Base-by-base conservation (phyloP, 2,888 invertebrate species). In the Tuta absoluta region DNA sequence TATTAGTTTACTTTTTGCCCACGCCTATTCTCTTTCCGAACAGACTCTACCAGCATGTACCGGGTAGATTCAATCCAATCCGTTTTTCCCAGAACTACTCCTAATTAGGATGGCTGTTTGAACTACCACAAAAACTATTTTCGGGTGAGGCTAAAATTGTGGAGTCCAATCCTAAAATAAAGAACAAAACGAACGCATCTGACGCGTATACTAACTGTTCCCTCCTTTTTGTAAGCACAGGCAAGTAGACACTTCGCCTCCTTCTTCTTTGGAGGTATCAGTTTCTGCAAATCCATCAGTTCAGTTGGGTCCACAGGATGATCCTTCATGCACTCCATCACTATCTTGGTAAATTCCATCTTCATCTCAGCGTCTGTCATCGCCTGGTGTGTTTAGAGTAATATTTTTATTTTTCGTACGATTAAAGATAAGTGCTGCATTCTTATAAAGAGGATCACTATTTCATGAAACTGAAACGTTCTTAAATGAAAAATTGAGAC, bases 181-280 rank as follows among this genome's bases (percentile, higher is more conserved):
- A n/a, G n/a, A n/a, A n/a, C n/a, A n/a, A n/a, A n/a, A n/a, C n/a
- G n/a, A n/a, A n/a, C n/a, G n/a, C n/a, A 49, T 49, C 17, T 19
- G 28, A 28, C 5, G 33, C 8, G n/a, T 33, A 33, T 45, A 57
- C 63, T 61, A 38, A 66, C 66, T 2, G 48, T 28, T 37, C 66
- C 66, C 14, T 66, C 63, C 7, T 11, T 23, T 14, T 24, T 63
- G 8, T 63, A 66, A 41, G 66, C 63, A 33, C 66, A 66, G 19
- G 66, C 66, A 4, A 66, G 68, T 10, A 92, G 73, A 68, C 93
- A 93, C 72, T 92, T 90, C 0, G 82, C 79, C 38, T 87, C 84
- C 14, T 70, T 70, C n/a, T 87, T 87, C n/a, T 83, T 86, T 0
- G 93, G 92, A 0, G 80, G 64, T 3, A 80, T 67, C 12, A 78